These are phyloP conservation scores for Bujurquina vittata DNA, from an alignment of 2,113 vertebrate genomes.

Conservation along the genomic window DNA sequence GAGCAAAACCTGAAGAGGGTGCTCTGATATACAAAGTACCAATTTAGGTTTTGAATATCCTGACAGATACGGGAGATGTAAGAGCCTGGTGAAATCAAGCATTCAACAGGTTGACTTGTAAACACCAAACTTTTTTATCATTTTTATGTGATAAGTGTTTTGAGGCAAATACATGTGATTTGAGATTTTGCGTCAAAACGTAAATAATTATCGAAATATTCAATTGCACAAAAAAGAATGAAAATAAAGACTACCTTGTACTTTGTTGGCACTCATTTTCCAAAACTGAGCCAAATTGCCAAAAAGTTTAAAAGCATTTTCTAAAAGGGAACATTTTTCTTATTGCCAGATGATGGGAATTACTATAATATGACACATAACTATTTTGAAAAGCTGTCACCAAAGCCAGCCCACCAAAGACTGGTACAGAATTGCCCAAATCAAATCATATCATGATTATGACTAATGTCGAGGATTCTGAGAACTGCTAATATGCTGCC, in stretches of 20 bases:
- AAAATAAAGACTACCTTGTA: neutral
- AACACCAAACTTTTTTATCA: neutral
- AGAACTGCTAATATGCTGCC: too few relatives aligned
- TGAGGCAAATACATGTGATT: neutral
- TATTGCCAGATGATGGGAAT: neutral
- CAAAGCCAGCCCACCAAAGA: too few relatives aligned
- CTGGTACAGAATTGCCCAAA: too few relatives aligned
- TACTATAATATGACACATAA: neutral
- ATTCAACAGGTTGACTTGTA: neutral
- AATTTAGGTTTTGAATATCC: neutral
- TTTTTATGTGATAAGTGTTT: neutral
- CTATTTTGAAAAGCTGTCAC: neutral
- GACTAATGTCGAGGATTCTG: too few relatives aligned
- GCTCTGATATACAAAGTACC: neutral
- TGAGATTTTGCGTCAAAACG: neutral
- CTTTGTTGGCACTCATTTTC: accelerated
- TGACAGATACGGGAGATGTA: neutral
- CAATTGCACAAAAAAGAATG: neutral
- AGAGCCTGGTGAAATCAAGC: neutral
- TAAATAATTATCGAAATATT: neutral
- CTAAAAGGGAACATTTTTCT: neutral
- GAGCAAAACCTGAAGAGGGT: neutral
- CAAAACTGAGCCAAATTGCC: neutral
- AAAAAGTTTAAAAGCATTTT: neutral
- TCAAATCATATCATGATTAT: too few relatives aligned